Percentiles rank a stretch among this genome's conserved stretches.
phyloP scores from a whole-genome alignment of 2,797 vertebrate genomes.

The Pempheris klunzingeri region DNA sequence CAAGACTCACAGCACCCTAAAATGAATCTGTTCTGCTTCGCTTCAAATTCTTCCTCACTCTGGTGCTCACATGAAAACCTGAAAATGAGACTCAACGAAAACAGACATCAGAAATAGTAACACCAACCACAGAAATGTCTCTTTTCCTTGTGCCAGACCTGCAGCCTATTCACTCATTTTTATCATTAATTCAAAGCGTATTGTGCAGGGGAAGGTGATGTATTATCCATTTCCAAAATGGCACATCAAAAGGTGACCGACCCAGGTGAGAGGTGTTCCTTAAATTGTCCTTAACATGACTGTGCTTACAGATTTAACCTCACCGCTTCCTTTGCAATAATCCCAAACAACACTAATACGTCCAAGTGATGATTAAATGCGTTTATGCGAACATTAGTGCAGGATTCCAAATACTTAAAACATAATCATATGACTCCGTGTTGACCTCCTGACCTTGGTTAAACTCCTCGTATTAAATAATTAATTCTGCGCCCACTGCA shows the following conservation, averaged over 20 bases:
- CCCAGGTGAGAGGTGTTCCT: constrained; percentile 5
- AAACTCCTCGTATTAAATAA: constrained; percentile 38
- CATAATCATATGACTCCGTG: background rate
- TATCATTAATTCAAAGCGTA: constrained; percentile 51
- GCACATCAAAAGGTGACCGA: constrained; percentile 6
- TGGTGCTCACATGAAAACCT: constrained; percentile 32
- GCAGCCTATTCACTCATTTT: constrained; percentile 20
- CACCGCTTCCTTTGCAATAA: background rate
- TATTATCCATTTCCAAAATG: constrained; percentile 20
- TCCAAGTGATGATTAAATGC: background rate
- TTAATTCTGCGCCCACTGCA: background rate
- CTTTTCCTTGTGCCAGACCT: constrained; percentile 22
- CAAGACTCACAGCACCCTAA: constrained; percentile 26
- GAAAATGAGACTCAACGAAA: constrained; percentile 28
- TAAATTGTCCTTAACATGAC: constrained; percentile 6
- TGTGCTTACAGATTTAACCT: constrained; percentile 5
- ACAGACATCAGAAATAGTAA: constrained; percentile 49
- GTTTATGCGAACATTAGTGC: background rate
- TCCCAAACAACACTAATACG: background rate
- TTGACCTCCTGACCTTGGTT: constrained; percentile 16
- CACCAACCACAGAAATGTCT: constrained; percentile 8
- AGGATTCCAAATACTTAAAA: constrained; percentile 12
- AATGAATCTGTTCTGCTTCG: constrained; percentile 39
- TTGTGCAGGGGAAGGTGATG: constrained; percentile 13
- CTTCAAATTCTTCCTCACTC: constrained; percentile 38